Conservation (phyloP, 2,797 vertebrate genomes). For the Cryptoblepharus egeriae region DNA sequence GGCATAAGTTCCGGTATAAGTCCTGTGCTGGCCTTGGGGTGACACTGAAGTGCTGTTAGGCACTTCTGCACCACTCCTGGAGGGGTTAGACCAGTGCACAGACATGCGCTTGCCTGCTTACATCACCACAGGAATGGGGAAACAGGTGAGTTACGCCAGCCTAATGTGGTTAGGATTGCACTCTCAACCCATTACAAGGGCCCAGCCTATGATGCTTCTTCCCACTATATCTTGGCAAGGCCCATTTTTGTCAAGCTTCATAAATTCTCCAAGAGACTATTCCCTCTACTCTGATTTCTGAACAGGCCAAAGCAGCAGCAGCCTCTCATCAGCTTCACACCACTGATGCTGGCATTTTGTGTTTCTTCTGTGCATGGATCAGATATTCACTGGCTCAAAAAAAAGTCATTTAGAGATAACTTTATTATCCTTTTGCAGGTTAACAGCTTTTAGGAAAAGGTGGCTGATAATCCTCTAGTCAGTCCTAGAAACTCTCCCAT, state of each 20-base stretch:
- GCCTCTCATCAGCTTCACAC: constrained; percentile 67
- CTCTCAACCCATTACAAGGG: too few species aligned
- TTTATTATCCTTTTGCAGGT: constrained; percentile 70
- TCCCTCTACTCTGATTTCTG: constrained; percentile 63
- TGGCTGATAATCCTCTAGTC: constrained; percentile 74
- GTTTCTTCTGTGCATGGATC: constrained; percentile 70
- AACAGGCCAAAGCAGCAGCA: constrained; percentile 53
- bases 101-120: too few species aligned
- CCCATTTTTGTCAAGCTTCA: constrained; percentile 71
- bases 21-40: too few species aligned
- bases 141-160: too few species aligned
- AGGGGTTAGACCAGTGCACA: too few species aligned
- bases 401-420: constrained; percentile 80
- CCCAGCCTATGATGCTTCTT: constrained; percentile 43
- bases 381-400: constrained; percentile 75
- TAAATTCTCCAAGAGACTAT: constrained; percentile 67
- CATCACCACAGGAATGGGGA: too few species aligned
- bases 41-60: too few species aligned
- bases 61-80: too few species aligned
- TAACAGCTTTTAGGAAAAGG: constrained; percentile 68
- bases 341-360: constrained; percentile 15
- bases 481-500: constrained; percentile 66
- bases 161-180: too few species aligned
- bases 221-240: constrained; percentile 55
- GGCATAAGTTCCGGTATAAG: too few species aligned